These are phyloP conservation scores for Hyles euphorbiae DNA, from an alignment of 1,140 invertebrate species.

Conservation along the genomic window DNA sequence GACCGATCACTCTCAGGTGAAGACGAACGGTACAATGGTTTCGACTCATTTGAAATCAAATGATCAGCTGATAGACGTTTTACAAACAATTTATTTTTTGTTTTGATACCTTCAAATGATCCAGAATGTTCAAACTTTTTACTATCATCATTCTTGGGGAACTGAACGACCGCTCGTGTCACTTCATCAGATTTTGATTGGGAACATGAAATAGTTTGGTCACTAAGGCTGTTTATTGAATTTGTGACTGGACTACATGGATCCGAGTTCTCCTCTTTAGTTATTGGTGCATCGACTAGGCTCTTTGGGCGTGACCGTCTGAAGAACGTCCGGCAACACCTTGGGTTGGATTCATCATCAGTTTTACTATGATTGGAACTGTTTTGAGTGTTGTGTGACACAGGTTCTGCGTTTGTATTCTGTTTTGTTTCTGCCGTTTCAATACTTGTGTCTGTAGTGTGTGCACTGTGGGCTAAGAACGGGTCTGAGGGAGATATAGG, in stretches of 20 bases:
- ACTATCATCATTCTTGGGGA: slow-evolving; percentile 55
- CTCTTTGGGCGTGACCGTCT: slow-evolving; percentile 61
- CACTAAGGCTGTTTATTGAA: slow-evolving; percentile 56
- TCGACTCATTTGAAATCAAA: slow-evolving; percentile 62
- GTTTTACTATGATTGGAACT: slow-evolving; percentile 33
- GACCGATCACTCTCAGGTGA: slow-evolving; percentile 68
- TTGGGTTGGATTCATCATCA: slow-evolving; percentile 53
- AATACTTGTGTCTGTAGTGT: slow-evolving; percentile 36
- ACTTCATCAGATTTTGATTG: slow-evolving; percentile 63
- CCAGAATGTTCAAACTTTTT: slow-evolving; percentile 67
- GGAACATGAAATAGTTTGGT: slow-evolving; percentile 43
- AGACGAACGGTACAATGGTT: slow-evolving; percentile 55
- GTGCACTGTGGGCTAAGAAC: slow-evolving; percentile 60
- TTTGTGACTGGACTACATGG: slow-evolving; percentile 54
- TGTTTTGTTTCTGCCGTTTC: slow-evolving; percentile 35
- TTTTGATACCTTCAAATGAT: slow-evolving; percentile 65
- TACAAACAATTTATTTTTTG: slow-evolving; percentile 67
- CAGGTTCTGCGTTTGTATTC: slow-evolving; percentile 36
- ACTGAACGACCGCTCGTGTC: slow-evolving; percentile 57
- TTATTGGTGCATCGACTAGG: slow-evolving; percentile 45
- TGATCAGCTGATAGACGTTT: slow-evolving; percentile 69
- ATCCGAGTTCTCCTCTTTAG: slow-evolving; percentile 49
- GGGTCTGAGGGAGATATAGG: slow-evolving; percentile 67
- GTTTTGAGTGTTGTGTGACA: slow-evolving; percentile 34
- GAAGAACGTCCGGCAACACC: slow-evolving; percentile 65